Conservation (phyloP, 2,113 vertebrate genomes). For the Ailuropoda melanoleuca region DNA sequence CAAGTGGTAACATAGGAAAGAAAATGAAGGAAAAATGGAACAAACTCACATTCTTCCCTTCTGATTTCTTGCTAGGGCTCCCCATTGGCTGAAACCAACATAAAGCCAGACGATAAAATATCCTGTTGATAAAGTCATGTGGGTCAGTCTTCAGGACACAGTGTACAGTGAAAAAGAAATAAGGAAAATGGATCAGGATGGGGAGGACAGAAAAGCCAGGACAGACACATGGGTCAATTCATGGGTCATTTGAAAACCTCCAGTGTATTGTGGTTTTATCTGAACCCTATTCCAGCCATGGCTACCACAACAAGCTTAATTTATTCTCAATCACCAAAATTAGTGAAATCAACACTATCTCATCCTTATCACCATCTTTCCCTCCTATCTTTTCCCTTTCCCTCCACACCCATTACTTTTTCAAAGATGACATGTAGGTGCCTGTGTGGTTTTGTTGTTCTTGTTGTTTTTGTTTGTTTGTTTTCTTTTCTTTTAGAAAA, state of each 20-base stretch:
- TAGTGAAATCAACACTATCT: not conserved
- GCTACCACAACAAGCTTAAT: not conserved
- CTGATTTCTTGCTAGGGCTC: not conserved
- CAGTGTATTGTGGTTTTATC: not conserved
- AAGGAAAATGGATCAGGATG: accelerated
- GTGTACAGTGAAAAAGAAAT: not conserved
- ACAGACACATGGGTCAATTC: not conserved
- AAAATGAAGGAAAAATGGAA: not conserved
- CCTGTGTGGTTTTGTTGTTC: not conserved
- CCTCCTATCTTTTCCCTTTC: not conserved
- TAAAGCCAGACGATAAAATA: not conserved
- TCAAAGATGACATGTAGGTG: not conserved
- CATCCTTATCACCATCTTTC: not conserved
- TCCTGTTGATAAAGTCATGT: not conserved
- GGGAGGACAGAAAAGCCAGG: not conserved
- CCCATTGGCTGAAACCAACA: not conserved
- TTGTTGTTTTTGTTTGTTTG: not conserved
- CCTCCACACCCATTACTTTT: not conserved
- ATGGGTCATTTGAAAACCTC: not conserved
- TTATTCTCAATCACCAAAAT: not conserved
- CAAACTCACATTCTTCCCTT: not conserved
- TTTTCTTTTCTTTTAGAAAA: not conserved
- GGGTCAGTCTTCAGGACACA: not conserved
- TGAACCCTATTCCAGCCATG: not conserved
- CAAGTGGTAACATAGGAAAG: not conserved